Base-by-base conservation (phyloP, 2,113 vertebrate genomes). In the Phaethornis superciliosus region DNA sequence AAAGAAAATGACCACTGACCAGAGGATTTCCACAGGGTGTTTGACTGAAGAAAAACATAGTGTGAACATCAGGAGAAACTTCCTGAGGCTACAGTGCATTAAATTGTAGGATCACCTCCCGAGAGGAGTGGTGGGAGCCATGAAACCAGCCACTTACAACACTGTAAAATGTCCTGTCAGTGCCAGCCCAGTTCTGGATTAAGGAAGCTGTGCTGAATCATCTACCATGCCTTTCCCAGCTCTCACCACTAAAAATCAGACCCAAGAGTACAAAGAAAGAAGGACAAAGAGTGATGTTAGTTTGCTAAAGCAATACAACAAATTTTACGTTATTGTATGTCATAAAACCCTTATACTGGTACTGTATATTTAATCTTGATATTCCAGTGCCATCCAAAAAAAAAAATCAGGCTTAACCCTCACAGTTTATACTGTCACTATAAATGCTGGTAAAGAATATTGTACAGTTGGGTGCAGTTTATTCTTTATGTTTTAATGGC, bases 401-500 rank as follows among this genome's bases (percentile, higher is more conserved):
- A 92, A 46, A 96, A 88, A 88, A 46, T 85, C 91, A 92, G 70
- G 80, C 64, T 95, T 95, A 96, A 96, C 95, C 93, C 94, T 93
- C 87, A 90, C 74, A 65, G 68, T 93, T 94, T 94, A 94, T 93
- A 92, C 90, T 94, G 87, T 93, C 77, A 83, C 86, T 74, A 87
- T 93, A 92, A 92, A 94, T 56, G 82, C 90, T 79, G 92, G 76
- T 96, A 93, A 95, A 88, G 95, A 90, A 96, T 95, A 97, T 60
- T 68, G 93, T 96, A 87, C 95, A 94, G 64, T 95, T 95, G 95
- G 96, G 95, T 93, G 85, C 80, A 84, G 88, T 97, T 96, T 97
- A 94, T 95, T 95, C 82, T 93, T 95, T 95, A 83, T 88, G 65
- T 95, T 96, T 95, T 96, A 97, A 97, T 93, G 91, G 91, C 80